phyloP scores from a whole-genome alignment of 1,140 invertebrate species.

The Ceratina australensis region DNA sequence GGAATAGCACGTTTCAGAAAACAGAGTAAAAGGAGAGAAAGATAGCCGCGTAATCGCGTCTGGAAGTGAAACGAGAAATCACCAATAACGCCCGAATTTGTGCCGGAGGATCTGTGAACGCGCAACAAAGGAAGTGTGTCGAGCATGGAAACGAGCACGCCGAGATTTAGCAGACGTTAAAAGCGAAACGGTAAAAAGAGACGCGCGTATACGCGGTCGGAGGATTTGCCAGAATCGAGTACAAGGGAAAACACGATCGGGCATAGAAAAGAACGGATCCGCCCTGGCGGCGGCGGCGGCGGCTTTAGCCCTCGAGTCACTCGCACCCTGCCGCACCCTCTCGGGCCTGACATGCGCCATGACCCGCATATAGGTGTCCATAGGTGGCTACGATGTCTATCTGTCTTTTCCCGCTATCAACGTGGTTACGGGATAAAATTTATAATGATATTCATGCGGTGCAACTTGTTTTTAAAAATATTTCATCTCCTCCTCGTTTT shows the following conservation, averaged over 20 bases:
- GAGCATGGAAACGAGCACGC: slow-evolving; percentile 1
- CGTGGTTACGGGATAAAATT: background rate
- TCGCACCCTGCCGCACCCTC: slow-evolving; percentile 69
- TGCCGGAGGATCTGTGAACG: background rate
- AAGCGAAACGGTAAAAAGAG: slow-evolving; percentile 12
- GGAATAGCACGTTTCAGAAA: background rate
- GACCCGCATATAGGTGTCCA: slow-evolving; percentile 65
- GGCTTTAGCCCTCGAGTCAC: slow-evolving; percentile 54
- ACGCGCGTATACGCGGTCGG: background rate
- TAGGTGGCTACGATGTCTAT: slow-evolving; percentile 31
- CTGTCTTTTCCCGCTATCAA: background rate
- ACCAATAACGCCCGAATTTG: background rate
- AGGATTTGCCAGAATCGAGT: slow-evolving; percentile 8
- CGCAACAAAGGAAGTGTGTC: slow-evolving; percentile 17
- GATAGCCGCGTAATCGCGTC: background rate
- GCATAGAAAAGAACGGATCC: slow-evolving; percentile 53
- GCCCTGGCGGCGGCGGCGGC: slow-evolving; percentile 32
- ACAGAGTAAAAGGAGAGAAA: background rate
- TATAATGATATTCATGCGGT: too few relatives aligned
- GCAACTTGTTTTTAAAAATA: too few relatives aligned
- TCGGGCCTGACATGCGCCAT: slow-evolving; percentile 72
- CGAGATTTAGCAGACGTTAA: slow-evolving; percentile 3
- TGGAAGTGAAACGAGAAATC: background rate
- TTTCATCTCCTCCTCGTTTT: too few relatives aligned
- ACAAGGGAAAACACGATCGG: slow-evolving; percentile 48